phyloP scores from a whole-genome alignment of 2,888 invertebrate genomes.

The Exephanes ischioxanthus region DNA sequence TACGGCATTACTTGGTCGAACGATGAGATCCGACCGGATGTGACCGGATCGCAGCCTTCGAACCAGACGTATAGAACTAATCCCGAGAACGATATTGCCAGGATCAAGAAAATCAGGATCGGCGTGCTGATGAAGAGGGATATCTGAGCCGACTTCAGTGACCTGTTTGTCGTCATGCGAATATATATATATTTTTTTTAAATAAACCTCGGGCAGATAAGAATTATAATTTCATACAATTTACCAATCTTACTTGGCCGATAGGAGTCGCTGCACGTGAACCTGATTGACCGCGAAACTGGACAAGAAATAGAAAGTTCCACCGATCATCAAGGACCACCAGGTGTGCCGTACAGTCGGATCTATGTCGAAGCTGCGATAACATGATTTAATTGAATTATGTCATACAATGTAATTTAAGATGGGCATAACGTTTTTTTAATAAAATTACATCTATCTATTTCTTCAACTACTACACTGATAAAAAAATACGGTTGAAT shows the following conservation, averaged over 20 bases:
- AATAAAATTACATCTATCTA: background rate
- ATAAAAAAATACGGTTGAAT: no score
- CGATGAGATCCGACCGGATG: conserved; percentile 88
- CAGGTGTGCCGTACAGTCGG: conserved; percentile 93
- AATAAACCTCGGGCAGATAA: background rate
- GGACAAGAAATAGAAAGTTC: conserved; percentile 90
- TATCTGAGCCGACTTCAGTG: conserved; percentile 56
- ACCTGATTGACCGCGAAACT: conserved; percentile 95
- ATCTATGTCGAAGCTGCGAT: conserved; percentile 90
- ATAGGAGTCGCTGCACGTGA: conserved; percentile 91
- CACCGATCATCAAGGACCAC: conserved; percentile 92
- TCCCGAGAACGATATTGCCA: conserved; percentile 89
- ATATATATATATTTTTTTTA: background rate
- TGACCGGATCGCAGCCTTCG: conserved; percentile 92
- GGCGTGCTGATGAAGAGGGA: conserved; percentile 93
- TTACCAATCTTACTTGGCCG: conserved; percentile 87
- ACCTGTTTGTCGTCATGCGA: conserved; percentile 14
- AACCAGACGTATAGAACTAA: conserved; percentile 94
- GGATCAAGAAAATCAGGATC: conserved; percentile 89
- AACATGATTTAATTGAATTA: conserved; percentile 9
- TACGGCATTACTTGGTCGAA: conserved; percentile 85
- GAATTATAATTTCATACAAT: background rate
- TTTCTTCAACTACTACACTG: background rate
- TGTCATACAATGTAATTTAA: background rate
- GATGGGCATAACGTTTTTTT: background rate